Evolutionary conservation across 2,113 vertebrate species (phyloP).

Genomic region (Pygoscelis antarcticus): DNA sequence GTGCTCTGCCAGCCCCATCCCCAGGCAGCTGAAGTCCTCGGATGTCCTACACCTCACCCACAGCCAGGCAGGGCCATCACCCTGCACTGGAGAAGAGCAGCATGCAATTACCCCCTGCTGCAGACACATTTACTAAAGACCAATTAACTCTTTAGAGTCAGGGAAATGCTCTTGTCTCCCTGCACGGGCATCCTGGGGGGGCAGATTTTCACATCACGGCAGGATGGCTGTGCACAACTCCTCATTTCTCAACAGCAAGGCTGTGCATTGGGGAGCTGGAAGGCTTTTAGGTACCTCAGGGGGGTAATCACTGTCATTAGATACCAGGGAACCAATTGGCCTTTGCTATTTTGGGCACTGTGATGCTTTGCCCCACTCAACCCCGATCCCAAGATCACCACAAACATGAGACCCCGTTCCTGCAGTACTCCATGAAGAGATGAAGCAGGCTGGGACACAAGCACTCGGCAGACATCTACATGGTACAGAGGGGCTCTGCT

Average conservation of each 20-base stretch:
- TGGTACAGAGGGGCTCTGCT: accelerated
- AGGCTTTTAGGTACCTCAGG: not conserved
- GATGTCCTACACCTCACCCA: not conserved
- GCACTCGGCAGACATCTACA: not conserved
- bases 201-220: not conserved
- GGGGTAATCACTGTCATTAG: not conserved
- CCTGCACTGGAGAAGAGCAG: not conserved
- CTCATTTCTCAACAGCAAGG: not conserved
- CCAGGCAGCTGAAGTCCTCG: accelerated
- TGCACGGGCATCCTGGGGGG: accelerated
- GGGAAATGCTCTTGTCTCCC: accelerated
- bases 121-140: not conserved
- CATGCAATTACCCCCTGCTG: not conserved
- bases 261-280: not conserved
- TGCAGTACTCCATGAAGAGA: not conserved
- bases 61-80: not conserved
- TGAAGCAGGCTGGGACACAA: not conserved
- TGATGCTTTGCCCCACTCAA: not conserved
- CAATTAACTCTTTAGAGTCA: not conserved
- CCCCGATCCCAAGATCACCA: accelerated
- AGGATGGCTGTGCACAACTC: not conserved
- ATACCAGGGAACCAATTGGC: not conserved
- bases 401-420: accelerated
- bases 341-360: not conserved
- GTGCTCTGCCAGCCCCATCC: not conserved